These are phyloP conservation scores for Selenia dentaria DNA, from an alignment of 2,888 invertebrate genomes.

Conservation along the genomic window DNA sequence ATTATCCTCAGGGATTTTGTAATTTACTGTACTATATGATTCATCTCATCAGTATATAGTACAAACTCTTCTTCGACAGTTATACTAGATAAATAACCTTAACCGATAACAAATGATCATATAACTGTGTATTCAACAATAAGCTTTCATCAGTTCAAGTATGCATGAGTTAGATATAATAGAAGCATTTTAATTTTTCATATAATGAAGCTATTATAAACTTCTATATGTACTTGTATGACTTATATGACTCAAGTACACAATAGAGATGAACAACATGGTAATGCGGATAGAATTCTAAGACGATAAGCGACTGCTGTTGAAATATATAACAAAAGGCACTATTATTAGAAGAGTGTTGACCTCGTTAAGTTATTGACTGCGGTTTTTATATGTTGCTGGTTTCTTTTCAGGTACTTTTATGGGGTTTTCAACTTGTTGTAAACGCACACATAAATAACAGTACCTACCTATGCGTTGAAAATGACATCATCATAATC, in stretches of 20 bases:
- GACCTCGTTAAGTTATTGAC: slow-evolving; percentile 21
- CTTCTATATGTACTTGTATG: slow-evolving; percentile 8
- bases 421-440: slow-evolving; percentile 2
- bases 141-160: not conserved
- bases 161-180: slow-evolving; percentile 4
- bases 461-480: too few relatives aligned
- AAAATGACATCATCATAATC: too few relatives aligned
- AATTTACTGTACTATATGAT: too few relatives aligned
- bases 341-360: slow-evolving; percentile 16
- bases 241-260: slow-evolving; percentile 7
- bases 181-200: slow-evolving; percentile 4
- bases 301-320: slow-evolving; percentile 23
- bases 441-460: not conserved
- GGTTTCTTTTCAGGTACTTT: slow-evolving; percentile 4
- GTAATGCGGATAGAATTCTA: slow-evolving; percentile 18
- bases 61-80: too few relatives aligned
- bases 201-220: slow-evolving; percentile 8
- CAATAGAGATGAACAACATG: slow-evolving; percentile 15
- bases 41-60: too few relatives aligned
- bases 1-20: too few relatives aligned
- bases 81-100: too few relatives aligned
- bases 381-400: slow-evolving; percentile 2
- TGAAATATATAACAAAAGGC: slow-evolving; percentile 25
- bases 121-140: too few relatives aligned
- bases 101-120: too few relatives aligned